These are phyloP conservation scores for Allacma fusca DNA, from an alignment of 2,888 invertebrate genomes.

Conservation along the genomic window DNA sequence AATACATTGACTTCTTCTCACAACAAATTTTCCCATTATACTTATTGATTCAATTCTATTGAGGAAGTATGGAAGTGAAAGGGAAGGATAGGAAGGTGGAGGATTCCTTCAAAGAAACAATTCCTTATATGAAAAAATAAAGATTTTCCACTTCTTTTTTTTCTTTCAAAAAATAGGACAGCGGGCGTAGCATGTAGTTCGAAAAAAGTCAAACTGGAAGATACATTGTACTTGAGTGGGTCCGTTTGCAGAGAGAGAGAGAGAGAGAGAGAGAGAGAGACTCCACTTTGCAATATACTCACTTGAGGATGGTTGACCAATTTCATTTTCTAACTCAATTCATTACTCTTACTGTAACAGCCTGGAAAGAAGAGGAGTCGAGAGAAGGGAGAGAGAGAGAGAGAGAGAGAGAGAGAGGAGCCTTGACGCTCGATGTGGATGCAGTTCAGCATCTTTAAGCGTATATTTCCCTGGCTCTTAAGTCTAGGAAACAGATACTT, in stretches of 20 bases:
- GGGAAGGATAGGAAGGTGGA: background rate
- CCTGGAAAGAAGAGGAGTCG: background rate
- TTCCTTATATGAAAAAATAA: background rate
- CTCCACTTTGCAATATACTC: background rate
- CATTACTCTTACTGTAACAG: slow-evolving; percentile 11
- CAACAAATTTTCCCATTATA: background rate
- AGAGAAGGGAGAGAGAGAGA: background rate
- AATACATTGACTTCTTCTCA: background rate
- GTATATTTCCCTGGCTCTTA: background rate
- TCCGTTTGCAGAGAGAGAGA: background rate
- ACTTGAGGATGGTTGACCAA: slow-evolving; percentile 12
- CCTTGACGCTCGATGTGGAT: background rate
- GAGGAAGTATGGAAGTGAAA: background rate
- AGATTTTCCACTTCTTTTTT: background rate
- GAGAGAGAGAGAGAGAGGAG: background rate
- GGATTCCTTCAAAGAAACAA: slow-evolving; percentile 1
- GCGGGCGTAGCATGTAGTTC: no score
- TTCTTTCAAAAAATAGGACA: background rate
- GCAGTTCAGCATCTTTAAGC: background rate
- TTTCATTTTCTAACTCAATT: slow-evolving; percentile 12
- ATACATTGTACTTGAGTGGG: background rate
- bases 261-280: no score
- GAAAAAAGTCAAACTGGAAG: background rate
- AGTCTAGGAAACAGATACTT: no score
- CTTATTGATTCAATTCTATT: background rate